Evolutionary conservation across 2,888 invertebrate genomes (phyloP), one percentile per base, ranked within the genome.

Genomic region (Crepidodera aurea): DNA sequence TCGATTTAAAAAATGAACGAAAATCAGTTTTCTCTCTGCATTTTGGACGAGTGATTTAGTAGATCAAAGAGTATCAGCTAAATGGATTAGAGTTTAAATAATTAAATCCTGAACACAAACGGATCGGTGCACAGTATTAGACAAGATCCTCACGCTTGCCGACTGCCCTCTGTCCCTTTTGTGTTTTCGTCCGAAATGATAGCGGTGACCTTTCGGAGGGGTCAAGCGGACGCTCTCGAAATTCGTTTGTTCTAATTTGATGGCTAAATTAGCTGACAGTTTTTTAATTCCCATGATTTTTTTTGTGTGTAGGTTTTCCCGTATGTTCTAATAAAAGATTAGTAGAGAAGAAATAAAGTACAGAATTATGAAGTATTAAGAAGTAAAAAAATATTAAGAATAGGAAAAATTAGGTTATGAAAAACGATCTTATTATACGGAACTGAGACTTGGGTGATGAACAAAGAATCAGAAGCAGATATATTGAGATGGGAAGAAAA

Each of bases 11-110:
- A n/a, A n/a, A n/a, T n/a, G n/a, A n/a, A n/a, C n/a, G n/a, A 42
- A 42, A 39, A 39, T 15, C 16, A 16, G n/a, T 15, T 39, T 39
- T 39, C 13, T n/a, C 13, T 39, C 39, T 12, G 39, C 13, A 13
- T 12, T 2, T 16, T 22, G 13, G 44, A 7, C 25, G 27, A 29
- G 48, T 48, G 27, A 27, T 48, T 48, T 48, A 34, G 15, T 19
- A 18, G 42, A 42, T 55, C 44, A 55, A 32, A 44, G 44, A 32
- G 5, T 18, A 27, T 37, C 19, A 12, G 29, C n/a, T 55, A 32
- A 55, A n/a, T 32, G 44, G 32, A 55, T 44, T 44, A 55, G 8
- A 55, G 19, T 55, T 29, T 55, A 55, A 44, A 55, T 55, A 55
- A 55, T 55, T 55, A 55, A 55, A 55, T 27, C 19, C 32, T 12